These are phyloP conservation scores for Caprella mutica DNA, from an alignment of 2,888 invertebrate genomes.

Conservation along the genomic window DNA sequence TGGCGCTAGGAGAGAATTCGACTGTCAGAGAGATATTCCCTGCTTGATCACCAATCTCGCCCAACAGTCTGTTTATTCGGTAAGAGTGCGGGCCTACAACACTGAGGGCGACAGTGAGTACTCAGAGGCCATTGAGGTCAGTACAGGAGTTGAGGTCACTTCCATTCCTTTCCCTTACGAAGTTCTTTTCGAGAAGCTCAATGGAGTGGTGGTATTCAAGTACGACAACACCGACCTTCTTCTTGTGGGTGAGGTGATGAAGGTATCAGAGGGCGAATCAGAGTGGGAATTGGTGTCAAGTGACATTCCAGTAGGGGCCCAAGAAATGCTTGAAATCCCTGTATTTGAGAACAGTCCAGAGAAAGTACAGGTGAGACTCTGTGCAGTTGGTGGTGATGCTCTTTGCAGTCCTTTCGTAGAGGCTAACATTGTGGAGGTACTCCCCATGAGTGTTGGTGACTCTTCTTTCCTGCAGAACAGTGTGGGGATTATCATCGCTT, in stretches of 20 bases:
- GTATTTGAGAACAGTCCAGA: constrained; percentile 14
- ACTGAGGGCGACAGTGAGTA: constrained; percentile 76
- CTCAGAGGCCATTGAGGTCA: constrained; percentile 68
- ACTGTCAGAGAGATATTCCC: constrained; percentile 72
- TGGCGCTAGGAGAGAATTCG: constrained; percentile 39
- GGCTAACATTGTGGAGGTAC: constrained; percentile 21
- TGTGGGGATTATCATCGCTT: constrained; percentile 64
- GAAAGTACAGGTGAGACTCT: constrained; percentile 53
- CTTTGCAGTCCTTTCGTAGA: constrained; percentile 40
- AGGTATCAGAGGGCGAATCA: constrained; percentile 1
- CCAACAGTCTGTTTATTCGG: constrained; percentile 72
- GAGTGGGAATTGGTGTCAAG: constrained; percentile 16
- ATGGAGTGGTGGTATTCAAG: constrained; percentile 62
- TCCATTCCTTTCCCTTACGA: constrained; percentile 62
- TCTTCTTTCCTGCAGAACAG: constrained; percentile 38
- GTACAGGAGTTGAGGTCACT: constrained; percentile 65
- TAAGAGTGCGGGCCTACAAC: constrained; percentile 73
- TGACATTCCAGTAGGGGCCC: constrained; percentile 2
- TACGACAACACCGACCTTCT: constrained; percentile 67
- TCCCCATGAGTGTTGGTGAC: constrained; percentile 12
- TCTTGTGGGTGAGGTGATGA: constrained; percentile 50
- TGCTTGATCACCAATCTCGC: constrained; percentile 76
- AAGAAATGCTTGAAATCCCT: constrained; percentile 15
- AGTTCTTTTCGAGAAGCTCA: constrained; percentile 69
- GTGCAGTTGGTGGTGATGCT: constrained; percentile 64